Evolutionary conservation across 2,113 vertebrate genomes (phyloP).

Genomic region (Pachypanchax playfairii): DNA sequence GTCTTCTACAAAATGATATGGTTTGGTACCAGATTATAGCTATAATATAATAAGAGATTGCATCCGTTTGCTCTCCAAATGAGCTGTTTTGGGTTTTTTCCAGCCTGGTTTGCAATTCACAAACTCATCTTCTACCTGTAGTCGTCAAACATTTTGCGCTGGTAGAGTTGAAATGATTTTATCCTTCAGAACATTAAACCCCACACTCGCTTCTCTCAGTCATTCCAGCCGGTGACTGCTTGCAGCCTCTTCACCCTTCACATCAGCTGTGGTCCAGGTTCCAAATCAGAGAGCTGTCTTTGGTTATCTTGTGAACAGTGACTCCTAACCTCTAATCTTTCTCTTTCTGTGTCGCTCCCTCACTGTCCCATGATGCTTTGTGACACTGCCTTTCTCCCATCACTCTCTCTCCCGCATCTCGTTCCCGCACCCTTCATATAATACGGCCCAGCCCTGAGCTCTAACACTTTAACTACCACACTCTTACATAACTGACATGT

Average conservation of each 20-base stretch:
- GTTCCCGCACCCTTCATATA: slow-evolving; percentile 27
- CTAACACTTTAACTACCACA: slow-evolving; percentile 55
- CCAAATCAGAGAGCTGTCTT: slow-evolving; percentile 42
- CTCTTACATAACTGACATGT: slow-evolving; percentile 67
- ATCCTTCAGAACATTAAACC: slow-evolving; percentile 44
- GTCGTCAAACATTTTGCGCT: slow-evolving; percentile 10
- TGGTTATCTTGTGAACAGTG: slow-evolving; percentile 49
- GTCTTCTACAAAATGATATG: neutral
- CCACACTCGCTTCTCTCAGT: slow-evolving; percentile 21
- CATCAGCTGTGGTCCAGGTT: slow-evolving; percentile 59
- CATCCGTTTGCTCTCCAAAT: slow-evolving; percentile 15
- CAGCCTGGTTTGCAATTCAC: slow-evolving; percentile 14
- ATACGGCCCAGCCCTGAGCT: slow-evolving; percentile 58
- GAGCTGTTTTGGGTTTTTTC: slow-evolving; percentile 4
- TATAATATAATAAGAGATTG: neutral
- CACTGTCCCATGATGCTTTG: slow-evolving; percentile 34
- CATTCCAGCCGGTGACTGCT: slow-evolving; percentile 35
- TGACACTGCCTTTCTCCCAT: slow-evolving; percentile 13
- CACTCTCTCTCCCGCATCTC: slow-evolving; percentile 3
- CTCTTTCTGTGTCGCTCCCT: slow-evolving; percentile 28
- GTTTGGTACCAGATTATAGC: neutral
- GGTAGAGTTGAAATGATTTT: slow-evolving; percentile 13
- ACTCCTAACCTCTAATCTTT: slow-evolving; percentile 39
- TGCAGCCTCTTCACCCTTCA: slow-evolving; percentile 47
- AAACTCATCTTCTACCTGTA: slow-evolving; percentile 10